These are phyloP conservation scores for Adela reaumurella DNA, from an alignment of 2,888 invertebrate genomes.

Conservation along the genomic window DNA sequence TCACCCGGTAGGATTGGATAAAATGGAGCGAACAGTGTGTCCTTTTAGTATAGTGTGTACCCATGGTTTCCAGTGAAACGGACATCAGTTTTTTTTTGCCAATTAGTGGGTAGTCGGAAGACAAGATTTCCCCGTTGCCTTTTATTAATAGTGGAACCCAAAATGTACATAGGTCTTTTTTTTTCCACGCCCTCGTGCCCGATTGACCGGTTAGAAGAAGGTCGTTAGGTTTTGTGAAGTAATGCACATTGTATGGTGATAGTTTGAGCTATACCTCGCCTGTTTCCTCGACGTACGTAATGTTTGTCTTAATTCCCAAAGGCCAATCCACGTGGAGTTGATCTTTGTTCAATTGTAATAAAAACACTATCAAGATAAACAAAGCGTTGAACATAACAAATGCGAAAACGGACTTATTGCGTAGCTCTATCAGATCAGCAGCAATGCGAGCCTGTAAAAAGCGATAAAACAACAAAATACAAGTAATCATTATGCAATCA, in stretches of 20 bases:
- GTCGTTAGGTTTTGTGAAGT: slow-evolving; percentile 51
- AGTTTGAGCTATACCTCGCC: slow-evolving; percentile 72
- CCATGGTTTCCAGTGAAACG: not conserved
- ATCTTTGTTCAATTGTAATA: slow-evolving; percentile 98
- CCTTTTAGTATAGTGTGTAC: too few relatives aligned
- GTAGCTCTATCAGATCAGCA: slow-evolving; percentile 86
- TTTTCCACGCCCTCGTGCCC: slow-evolving; percentile 50
- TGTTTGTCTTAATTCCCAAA: slow-evolving; percentile 90
- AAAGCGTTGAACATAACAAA: slow-evolving; percentile 99
- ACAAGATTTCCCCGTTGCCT: not conserved
- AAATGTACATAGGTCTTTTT: not conserved
- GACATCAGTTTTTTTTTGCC: not conserved
- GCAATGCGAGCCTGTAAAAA: slow-evolving; percentile 82
- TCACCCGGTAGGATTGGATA: not conserved
- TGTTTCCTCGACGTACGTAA: slow-evolving; percentile 89
- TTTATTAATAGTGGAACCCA: slow-evolving; percentile 9
- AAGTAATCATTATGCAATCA: slow-evolving; percentile 31
- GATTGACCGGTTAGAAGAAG: slow-evolving; percentile 53
- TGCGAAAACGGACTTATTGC: slow-evolving; percentile 96
- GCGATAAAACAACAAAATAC: slow-evolving; percentile 37
- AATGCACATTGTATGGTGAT: slow-evolving; percentile 41
- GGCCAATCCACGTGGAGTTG: slow-evolving; percentile 97
- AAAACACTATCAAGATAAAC: slow-evolving; percentile 97
- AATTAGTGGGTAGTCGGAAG: not conserved
- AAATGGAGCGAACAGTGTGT: too few relatives aligned